These are phyloP conservation scores for Morpho achilles DNA, from an alignment of 2,888 invertebrate genomes.

Conservation along the genomic window DNA sequence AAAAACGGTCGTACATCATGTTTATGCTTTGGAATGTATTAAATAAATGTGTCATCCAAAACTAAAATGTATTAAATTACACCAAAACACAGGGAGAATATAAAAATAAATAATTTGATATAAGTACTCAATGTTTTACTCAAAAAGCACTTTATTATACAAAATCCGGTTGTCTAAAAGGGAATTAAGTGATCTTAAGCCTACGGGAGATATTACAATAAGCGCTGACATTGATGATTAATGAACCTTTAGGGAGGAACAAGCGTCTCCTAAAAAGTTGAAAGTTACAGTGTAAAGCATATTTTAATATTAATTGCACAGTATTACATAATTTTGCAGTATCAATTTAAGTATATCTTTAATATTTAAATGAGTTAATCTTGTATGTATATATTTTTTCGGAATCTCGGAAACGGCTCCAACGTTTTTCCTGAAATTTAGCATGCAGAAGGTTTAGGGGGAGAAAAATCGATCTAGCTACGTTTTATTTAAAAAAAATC, in stretches of 20 bases:
- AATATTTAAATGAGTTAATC: too few species aligned
- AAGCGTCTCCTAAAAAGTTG: slow-evolving; percentile 18
- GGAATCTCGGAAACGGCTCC: too few species aligned
- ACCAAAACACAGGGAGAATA: background rate
- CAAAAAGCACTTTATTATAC: slow-evolving; percentile 28
- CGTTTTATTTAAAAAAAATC: too few species aligned
- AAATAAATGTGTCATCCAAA: background rate
- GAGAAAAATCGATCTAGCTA: too few species aligned
- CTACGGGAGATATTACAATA: slow-evolving; percentile 27
- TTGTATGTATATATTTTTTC: too few species aligned
- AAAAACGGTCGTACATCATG: background rate
- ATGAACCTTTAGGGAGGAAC: slow-evolving; percentile 27
- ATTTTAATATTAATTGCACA: slow-evolving; percentile 2
- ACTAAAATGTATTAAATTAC: background rate
- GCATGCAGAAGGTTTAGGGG: too few species aligned
- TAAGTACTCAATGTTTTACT: slow-evolving; percentile 23
- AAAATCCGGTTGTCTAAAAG: slow-evolving; percentile 28
- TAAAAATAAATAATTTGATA: slow-evolving; percentile 3
- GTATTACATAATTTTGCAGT: too few species aligned
- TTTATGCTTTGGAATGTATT: slow-evolving; percentile 1
- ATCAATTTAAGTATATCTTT: too few species aligned
- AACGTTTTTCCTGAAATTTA: too few species aligned
- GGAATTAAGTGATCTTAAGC: slow-evolving; percentile 28
- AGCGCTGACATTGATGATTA: slow-evolving; percentile 30
- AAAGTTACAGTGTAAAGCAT: background rate